Evolutionary conservation across 2,113 vertebrate species (phyloP).

Genomic region (Bubo bubo): DNA sequence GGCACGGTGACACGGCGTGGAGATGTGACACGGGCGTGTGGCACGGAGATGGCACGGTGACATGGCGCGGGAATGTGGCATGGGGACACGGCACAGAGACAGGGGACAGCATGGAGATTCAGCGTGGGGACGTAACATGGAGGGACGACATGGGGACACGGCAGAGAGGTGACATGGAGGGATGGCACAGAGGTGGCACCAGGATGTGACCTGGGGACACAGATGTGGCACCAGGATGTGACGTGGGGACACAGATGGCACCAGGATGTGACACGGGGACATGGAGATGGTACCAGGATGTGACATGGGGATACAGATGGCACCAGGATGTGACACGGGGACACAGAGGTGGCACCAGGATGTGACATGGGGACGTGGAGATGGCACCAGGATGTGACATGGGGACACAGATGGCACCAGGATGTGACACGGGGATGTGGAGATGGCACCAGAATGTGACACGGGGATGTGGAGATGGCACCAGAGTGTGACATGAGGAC

Average conservation of each 20-base stretch:
- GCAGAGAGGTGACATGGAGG: background rate
- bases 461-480: too few relatives aligned
- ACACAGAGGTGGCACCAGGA: background rate
- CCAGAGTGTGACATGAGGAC: background rate
- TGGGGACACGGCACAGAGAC: background rate
- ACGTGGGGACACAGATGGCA: too few relatives aligned
- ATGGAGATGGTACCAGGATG: too few relatives aligned
- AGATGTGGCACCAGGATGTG: too few relatives aligned
- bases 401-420: too few relatives aligned
- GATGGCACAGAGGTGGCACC: background rate
- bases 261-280: background rate
- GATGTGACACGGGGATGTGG: too few relatives aligned
- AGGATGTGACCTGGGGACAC: too few relatives aligned
- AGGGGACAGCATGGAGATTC: background rate
- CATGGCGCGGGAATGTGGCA: background rate
- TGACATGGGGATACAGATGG: background rate
- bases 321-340: background rate
- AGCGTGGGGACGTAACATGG: accelerated
- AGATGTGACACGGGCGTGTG: background rate
- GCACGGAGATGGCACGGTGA: background rate
- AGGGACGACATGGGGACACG: background rate
- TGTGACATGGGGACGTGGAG: too few relatives aligned
- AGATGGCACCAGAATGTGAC: too few relatives aligned
- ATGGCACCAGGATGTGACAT: too few relatives aligned
- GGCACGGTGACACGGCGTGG: too few relatives aligned